phyloP scores from a whole-genome alignment of 2,113 vertebrate genomes.

The Agapornis roseicollis region DNA sequence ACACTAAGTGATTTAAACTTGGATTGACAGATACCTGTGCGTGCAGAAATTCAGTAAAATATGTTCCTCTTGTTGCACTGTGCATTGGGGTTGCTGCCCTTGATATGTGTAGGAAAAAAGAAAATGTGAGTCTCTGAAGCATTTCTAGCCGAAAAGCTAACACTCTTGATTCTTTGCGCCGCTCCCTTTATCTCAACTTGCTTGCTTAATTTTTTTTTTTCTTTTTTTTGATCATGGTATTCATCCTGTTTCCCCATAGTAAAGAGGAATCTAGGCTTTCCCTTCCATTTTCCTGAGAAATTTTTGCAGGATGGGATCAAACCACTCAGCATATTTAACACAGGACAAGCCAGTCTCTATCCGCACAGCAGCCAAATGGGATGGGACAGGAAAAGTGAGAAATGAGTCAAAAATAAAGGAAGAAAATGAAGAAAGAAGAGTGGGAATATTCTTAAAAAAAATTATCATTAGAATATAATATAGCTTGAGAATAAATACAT shows the following conservation, averaged over 20 bases:
- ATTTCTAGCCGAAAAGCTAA: slow-evolving; percentile 38
- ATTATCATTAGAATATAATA: not conserved
- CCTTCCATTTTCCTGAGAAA: not conserved
- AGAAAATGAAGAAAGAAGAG: rapidly evolving
- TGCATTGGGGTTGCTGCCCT: slow-evolving; percentile 50
- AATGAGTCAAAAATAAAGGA: not conserved
- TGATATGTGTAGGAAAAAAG: slow-evolving; percentile 35
- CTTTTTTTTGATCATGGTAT: not conserved
- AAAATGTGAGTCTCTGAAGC: slow-evolving; percentile 32
- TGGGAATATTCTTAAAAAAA: not conserved
- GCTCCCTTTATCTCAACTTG: slow-evolving; percentile 43
- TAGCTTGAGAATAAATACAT: not conserved
- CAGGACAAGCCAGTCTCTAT: not conserved
- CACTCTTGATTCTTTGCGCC: not conserved
- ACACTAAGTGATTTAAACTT: slow-evolving; percentile 57
- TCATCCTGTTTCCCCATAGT: not conserved
- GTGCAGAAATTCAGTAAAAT: slow-evolving; percentile 60
- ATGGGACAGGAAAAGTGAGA: not conserved
- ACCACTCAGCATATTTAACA: not conserved
- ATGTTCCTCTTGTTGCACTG: slow-evolving; percentile 45
- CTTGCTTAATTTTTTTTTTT: not conserved
- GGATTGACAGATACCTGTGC: slow-evolving; percentile 58
- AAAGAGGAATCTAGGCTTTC: not conserved
- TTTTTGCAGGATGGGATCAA: not conserved
- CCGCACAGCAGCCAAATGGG: not conserved